Evolutionary conservation across 1,140 invertebrate species (phyloP), one percentile per base, ranked within the genome.

Genomic region (Drosophila cardini): DNA sequence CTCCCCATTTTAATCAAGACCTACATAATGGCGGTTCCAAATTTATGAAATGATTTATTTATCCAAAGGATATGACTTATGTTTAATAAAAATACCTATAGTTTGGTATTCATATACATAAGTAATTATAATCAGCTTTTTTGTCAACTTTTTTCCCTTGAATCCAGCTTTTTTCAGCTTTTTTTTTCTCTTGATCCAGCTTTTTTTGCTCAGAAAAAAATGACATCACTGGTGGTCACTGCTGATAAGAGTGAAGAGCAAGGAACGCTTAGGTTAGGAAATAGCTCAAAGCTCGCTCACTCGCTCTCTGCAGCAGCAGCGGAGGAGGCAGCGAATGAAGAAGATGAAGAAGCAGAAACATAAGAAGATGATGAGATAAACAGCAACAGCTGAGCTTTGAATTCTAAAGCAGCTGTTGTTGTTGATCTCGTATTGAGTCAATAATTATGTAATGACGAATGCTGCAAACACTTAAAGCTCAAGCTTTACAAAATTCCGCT

Each of bases 371-470:
- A 13, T 15, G 30, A 46, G 42, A 34, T 18, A 26, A 11, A 32
- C 15, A 40, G 48, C 38, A 52, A 55, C 52, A 55, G 52, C 1
- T 42, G 16, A 58, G 55, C 43, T 58, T 68, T 40, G 34, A 50
- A 48, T 57, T 67, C 63, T 67, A 36, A 36, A 16, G 34, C 32
- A 46, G 32, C 21, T 40, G 46, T 46, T 60, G 60, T 45, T 62
- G 42, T 16, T 53, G 61, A 63, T 53, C 48, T 21, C n/a, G 9
- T 32, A 34, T 63, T 63, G 36, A 40, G 38, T 18, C 13, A 10
- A 13, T 5, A 42, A 53, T 63, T 63, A 63, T 63, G 48, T 43
- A 63, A 63, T 53, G 18, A 18, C 21, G n/a, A 32, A 16, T 11
- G 6, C 40, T 26, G 21, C 21, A 4, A 42, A 43, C 13, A 61